Evolutionary conservation across 1,140 invertebrate genomes (phyloP), one percentile per base, ranked within the genome.

Genomic region (Drosophila watanabei): DNA sequence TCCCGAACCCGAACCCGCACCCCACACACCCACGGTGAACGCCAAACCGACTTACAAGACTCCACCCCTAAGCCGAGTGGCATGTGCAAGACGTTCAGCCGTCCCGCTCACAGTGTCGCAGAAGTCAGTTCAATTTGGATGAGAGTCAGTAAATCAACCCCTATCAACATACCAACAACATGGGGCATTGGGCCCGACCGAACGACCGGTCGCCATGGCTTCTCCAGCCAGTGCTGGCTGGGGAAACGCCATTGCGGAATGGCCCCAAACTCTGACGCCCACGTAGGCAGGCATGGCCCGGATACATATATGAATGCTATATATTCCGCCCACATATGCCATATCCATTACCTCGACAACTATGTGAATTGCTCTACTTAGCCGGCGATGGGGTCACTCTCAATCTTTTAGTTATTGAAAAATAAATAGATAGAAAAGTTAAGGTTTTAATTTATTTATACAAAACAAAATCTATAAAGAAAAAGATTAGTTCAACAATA

Each of bases 141-240:
- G 87, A 84, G 88, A 92, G 91, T 92, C 91, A 92, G 82, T 87
- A 92, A 92, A 92, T 92, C 91, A 92, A 92, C 91, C 91, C 91
- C 91, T 92, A 92, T 92, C 82, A 91, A 92, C 88, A 88, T 88
- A 87, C 88, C 87, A 88, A 82, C 89, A 79, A 87, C 76, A 80
- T 51, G 48, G 37, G 45, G 46, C 37, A 18, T 59, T 46, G 37
- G 57, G 28, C 39, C 71, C 66, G 43, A 28, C 61, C 62, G 30
- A 39, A 35, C 73, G 39, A 63, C 39, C 62, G 63, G 46, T 63
- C 59, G 75, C 60, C 37, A 35, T 35, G 41, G 70, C 32, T 72
- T 28, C 51, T 61, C 68, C 77, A 70, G 68, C 84, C 85, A 89
- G 78, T 85, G 62, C 70, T 63, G 75, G 78, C 60, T 68, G 62